Evolutionary conservation across 2,113 vertebrate species (phyloP).

Genomic region (Petroica traversi): DNA sequence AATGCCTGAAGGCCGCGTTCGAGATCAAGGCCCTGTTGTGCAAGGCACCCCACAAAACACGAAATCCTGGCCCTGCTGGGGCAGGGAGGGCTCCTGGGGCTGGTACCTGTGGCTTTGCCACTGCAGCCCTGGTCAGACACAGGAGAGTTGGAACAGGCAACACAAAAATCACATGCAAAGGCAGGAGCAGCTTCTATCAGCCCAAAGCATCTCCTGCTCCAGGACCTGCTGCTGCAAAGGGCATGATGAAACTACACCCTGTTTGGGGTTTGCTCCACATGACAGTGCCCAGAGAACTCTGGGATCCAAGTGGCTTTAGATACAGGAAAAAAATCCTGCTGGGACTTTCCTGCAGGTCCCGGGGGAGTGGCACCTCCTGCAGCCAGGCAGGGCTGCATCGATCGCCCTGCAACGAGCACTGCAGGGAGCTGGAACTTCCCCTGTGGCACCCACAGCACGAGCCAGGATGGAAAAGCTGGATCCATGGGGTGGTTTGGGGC

Average conservation of each 20-base stretch:
- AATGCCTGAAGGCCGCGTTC: neutral
- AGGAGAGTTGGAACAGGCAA: neutral
- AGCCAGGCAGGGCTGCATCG: neutral
- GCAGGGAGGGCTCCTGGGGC: neutral
- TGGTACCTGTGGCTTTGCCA: neutral
- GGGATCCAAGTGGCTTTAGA: neutral
- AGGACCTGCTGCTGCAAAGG: neutral
- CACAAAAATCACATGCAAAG: neutral
- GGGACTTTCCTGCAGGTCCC: neutral
- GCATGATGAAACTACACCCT: neutral
- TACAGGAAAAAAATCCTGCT: neutral
- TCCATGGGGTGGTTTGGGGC: neutral
- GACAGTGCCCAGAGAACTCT: neutral
- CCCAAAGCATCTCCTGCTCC: neutral
- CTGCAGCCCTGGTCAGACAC: neutral
- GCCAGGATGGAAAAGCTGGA: neutral
- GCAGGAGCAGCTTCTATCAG: neutral
- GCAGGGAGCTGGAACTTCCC: neutral
- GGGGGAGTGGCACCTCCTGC: neutral
- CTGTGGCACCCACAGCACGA: neutral
- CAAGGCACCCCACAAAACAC: neutral
- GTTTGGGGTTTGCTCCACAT: neutral
- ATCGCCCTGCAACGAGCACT: fast-evolving
- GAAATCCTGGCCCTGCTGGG: neutral
- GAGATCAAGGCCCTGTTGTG: conserved; percentile 23